Percentiles rank a stretch among this genome's conserved stretches.
phyloP scores from a whole-genome alignment of 2,888 invertebrate species.

The Agrotis segetum region DNA sequence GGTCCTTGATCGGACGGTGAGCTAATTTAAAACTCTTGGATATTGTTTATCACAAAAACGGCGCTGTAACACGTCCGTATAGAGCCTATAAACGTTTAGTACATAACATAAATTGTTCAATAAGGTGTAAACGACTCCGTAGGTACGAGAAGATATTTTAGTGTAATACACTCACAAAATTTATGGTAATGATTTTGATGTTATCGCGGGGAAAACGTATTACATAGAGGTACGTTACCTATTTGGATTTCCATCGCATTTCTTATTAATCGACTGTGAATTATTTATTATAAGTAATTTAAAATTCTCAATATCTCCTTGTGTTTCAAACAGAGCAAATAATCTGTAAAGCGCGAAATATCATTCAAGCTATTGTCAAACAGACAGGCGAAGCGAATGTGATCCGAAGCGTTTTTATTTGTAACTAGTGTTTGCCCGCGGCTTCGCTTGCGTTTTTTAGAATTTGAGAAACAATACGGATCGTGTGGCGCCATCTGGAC shows the following conservation, averaged over 20 bases:
- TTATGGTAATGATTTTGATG: slow-evolving; percentile 50
- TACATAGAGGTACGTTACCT: slow-evolving; percentile 2
- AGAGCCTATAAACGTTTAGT: slow-evolving; percentile 39
- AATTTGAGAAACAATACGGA: too few relatives aligned
- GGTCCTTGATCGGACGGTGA: too few relatives aligned
- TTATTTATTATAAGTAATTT: slow-evolving; percentile 6
- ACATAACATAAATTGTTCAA: slow-evolving; percentile 53
- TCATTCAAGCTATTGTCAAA: too few relatives aligned
- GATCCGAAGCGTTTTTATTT: too few relatives aligned
- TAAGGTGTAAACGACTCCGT: slow-evolving; percentile 49
- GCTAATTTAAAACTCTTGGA: slow-evolving; percentile 5
- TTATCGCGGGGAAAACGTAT: slow-evolving; percentile 25
- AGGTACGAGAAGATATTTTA: slow-evolving; percentile 32
- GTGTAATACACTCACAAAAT: slow-evolving; percentile 41
- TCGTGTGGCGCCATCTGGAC: too few relatives aligned
- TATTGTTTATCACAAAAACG: slow-evolving; percentile 36
- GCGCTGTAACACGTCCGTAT: slow-evolving; percentile 21
- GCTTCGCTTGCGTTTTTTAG: too few relatives aligned
- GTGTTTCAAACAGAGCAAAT: not conserved
- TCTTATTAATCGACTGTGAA: slow-evolving; percentile 7
- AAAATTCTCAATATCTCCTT: not conserved
- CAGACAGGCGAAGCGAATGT: too few relatives aligned
- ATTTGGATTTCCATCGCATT: slow-evolving; percentile 29
- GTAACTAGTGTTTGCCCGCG: too few relatives aligned
- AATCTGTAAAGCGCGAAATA: not conserved